phyloP scores from a whole-genome alignment of 2,113 vertebrate species.

The Spheniscus mendiculus region DNA sequence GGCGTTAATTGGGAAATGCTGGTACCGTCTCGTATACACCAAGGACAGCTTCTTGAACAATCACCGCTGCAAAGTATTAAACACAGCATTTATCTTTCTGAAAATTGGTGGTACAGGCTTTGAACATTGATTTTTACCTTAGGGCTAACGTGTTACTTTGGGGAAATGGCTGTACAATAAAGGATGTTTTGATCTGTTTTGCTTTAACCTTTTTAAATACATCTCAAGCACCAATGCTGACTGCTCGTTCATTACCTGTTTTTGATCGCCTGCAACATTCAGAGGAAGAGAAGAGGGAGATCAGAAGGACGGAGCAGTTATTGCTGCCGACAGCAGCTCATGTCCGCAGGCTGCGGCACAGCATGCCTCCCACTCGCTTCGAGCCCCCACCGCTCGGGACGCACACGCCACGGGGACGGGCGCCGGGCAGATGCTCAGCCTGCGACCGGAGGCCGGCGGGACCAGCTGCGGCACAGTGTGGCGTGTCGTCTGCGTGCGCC shows the following conservation, averaged over 20 bases:
- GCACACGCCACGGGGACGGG: accelerated
- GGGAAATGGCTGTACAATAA: constrained; percentile 41
- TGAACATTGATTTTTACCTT: constrained; percentile 63
- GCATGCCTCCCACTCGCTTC: accelerated
- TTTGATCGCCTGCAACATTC: not conserved
- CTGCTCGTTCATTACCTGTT: not conserved
- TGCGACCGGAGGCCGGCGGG: accelerated
- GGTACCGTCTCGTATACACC: not conserved
- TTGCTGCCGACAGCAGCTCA: not conserved
- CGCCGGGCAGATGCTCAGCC: not conserved
- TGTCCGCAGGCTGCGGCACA: not conserved
- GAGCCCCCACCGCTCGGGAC: not conserved
- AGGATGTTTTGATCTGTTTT: constrained; percentile 65
- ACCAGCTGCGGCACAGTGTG: not conserved
- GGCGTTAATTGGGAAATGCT: not conserved
- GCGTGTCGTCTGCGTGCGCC: accelerated
- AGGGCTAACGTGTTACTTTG: constrained; percentile 37
- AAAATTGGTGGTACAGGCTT: constrained; percentile 55
- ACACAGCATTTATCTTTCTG: constrained; percentile 39
- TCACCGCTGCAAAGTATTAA: not conserved
- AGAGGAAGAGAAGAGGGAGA: not conserved
- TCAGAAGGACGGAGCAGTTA: not conserved
- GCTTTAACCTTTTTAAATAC: constrained; percentile 49
- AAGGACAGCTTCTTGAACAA: not conserved
- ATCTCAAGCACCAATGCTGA: not conserved